Evolutionary conservation across 2,797 vertebrate species (phyloP).

Genomic region (Furcifer pardalis): DNA sequence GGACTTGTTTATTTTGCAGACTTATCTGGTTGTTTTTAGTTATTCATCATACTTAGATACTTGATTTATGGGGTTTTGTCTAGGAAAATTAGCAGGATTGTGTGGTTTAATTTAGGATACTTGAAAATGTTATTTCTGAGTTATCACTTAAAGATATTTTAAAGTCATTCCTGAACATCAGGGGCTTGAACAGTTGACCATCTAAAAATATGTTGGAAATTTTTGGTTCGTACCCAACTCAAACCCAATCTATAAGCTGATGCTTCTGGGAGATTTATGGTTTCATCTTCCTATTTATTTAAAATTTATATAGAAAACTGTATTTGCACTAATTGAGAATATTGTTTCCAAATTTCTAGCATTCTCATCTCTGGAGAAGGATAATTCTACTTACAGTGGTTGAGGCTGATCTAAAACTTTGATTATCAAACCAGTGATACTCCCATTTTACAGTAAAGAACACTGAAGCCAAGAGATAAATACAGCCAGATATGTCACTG

Average conservation of each 20-base stretch:
- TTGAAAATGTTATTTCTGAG: neutral
- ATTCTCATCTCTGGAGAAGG: no score
- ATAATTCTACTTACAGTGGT: neutral
- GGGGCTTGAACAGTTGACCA: no score
- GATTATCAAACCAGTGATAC: neutral
- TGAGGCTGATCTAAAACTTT: neutral
- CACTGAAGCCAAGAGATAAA: neutral
- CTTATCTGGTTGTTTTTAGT: neutral
- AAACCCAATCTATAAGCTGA: no score
- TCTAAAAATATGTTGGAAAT: no score
- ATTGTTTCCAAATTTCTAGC: no score
- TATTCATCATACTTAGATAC: neutral
- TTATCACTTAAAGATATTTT: neutral
- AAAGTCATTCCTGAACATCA: no score
- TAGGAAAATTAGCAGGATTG: neutral
- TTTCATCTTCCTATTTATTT: no score
- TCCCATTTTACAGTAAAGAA: neutral
- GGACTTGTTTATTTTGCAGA: neutral
- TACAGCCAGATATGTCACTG: no score
- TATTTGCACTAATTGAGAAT: no score
- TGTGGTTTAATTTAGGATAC: neutral
- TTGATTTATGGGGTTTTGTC: neutral
- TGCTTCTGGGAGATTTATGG: no score
- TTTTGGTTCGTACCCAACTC: no score
- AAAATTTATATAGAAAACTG: no score